These are phyloP conservation scores for Cyprinus carpio DNA, from an alignment of 2,113 vertebrate genomes.

Conservation along the genomic window DNA sequence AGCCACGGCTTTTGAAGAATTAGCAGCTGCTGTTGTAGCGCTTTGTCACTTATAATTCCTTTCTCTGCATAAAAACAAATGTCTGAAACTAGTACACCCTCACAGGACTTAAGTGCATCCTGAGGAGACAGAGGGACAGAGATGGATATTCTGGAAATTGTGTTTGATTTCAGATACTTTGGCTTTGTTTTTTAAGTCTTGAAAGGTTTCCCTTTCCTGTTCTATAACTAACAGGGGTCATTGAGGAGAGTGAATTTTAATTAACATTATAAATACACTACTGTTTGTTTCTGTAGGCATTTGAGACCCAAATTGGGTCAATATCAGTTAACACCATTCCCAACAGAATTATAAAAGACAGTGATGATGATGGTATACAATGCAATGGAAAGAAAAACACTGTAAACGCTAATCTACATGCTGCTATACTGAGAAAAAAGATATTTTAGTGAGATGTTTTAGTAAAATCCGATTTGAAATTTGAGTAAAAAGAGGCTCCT, in stretches of 20 bases:
- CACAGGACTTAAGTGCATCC: slow-evolving; percentile 53
- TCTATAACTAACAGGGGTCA: slow-evolving; percentile 68
- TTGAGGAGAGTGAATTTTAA: slow-evolving; percentile 44
- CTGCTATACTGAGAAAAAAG: slow-evolving; percentile 51
- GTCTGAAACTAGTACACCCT: slow-evolving; percentile 54
- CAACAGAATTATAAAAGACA: slow-evolving; percentile 8
- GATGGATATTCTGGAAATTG: slow-evolving; percentile 42
- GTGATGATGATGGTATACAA: slow-evolving; percentile 65
- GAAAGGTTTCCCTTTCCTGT: slow-evolving; percentile 59
- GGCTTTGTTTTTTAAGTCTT: slow-evolving; percentile 64
- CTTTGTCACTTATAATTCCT: slow-evolving; percentile 57
- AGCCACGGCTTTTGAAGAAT: slow-evolving; percentile 69
- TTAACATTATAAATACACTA: slow-evolving; percentile 28
- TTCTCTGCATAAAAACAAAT: slow-evolving; percentile 54
- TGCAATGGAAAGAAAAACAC: slow-evolving; percentile 47
- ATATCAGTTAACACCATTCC: slow-evolving; percentile 20
- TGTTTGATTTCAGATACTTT: slow-evolving; percentile 58
- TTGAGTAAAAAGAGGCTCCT: slow-evolving; percentile 48
- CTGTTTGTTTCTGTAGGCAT: slow-evolving; percentile 19
- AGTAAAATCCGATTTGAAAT: slow-evolving; percentile 32
- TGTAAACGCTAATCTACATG: slow-evolving; percentile 49
- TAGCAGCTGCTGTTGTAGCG: slow-evolving; percentile 61
- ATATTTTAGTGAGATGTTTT: slow-evolving; percentile 32
- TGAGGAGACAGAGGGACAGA: slow-evolving; percentile 10
- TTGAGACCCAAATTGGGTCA: slow-evolving; percentile 43